Evolutionary conservation across 2,888 invertebrate genomes (phyloP), one percentile per base, ranked within the genome.

Genomic region (Galeruca laticollis): DNA sequence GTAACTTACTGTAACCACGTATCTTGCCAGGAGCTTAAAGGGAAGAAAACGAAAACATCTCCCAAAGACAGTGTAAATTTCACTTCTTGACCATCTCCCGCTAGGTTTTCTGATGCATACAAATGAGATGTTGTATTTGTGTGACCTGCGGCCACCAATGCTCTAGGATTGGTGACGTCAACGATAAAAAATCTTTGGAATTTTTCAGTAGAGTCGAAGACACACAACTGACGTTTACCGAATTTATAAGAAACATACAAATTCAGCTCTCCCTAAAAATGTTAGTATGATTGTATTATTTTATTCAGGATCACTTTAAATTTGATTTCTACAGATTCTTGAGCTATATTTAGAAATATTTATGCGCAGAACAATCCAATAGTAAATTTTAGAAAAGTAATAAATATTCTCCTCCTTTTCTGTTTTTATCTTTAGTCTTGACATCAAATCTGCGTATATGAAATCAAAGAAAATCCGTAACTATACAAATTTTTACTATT

Each of bases 81-180:
- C 78, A 92, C 89, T 73, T 90, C 84, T 33, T 82, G 79, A 33
- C 85, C 84, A 2, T 88, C 88, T 70, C 88, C 89, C 2, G 69
- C 76, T 51, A 85, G 75, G 68, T 91, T 88, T 82, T 93, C 93
- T 0, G 95, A 95, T 61, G 95, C 92, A 81, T 96, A 97, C 67
- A 97, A 87, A 84, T 96, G 91, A 3, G 94, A 91, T 21, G 90
- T 82, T 13, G 89, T 89, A 71, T 92, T 90, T 0, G 90, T 89
- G 84, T 96, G 95, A 83, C 93, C 92, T 63, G 94, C 93, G 78
- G 94, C 94, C 73, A 96, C 90, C 82, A 97, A 91, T 73, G 94
- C 90, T 85, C 93, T 89, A 78, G 91, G 91, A 77, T 92, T 92
- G 0, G 93, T 91, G 13, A 95, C 94, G 82, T 97, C 96, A 0